Base-by-base conservation (phyloP, 2,113 vertebrate genomes). In the Gadus chalcogrammus region DNA sequence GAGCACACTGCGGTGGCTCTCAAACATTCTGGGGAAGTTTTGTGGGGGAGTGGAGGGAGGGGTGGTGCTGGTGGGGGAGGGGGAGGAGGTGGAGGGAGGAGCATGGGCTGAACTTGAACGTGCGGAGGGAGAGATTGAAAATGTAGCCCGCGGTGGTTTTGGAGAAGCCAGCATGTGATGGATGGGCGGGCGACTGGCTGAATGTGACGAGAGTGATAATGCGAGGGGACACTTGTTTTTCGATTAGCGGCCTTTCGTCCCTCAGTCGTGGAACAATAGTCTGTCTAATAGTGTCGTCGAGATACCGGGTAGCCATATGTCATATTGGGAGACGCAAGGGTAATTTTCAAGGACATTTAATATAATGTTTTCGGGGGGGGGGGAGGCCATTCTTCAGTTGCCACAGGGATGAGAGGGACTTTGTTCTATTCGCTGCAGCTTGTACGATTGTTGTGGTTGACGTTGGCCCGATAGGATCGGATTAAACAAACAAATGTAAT, bases 71-170 rank as follows among this genome's bases (percentile, higher is more conserved):
- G n/a, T n/a, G n/a, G n/a, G n/a, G n/a, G n/a, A n/a, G n/a, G n/a
- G n/a, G n/a, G n/a, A n/a, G n/a, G n/a, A n/a, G n/a, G n/a, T n/a
- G n/a, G 38, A 6, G 11, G 1, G 1, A 4, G 7, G 13, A 62
- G 79, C 62, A 53, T 70, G 82, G 79, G 24, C 63, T 59, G 69
- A 69, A 65, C 65, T 68, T 15, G 74, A 62, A 53, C 66, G 68
- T 53, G 65, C 73, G 77, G 75, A 58, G 70, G 68, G 73, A 69
- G 69, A 75, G 59, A 78, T 70, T 77, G 68, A 82, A 80, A 80
- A 80, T 74, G 84, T 70, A 74, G 82, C 87, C 87, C 79, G 72
- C 73, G 64, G 87, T 79, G 88, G 85, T 88, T 88, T 84, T 84
- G 84, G 83, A 83, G 84, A 80, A n/a, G 15, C 9, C 17, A 17